Conservation (phyloP, 2,113 vertebrate species). For the Protomyctophum bolini region DNA sequence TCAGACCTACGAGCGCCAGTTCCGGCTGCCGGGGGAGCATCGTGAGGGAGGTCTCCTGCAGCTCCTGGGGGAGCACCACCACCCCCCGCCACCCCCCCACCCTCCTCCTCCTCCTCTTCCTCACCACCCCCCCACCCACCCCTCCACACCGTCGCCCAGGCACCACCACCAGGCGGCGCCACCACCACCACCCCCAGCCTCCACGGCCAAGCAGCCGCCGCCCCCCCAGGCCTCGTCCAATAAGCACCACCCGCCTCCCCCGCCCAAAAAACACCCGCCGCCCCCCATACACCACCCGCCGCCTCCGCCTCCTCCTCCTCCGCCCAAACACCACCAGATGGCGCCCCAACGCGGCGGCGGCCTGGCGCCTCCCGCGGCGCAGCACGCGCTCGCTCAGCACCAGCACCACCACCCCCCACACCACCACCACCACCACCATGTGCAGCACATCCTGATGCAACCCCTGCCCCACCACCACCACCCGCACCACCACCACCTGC, state of each 20-base stretch:
- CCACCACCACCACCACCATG: slow-evolving; percentile 86
- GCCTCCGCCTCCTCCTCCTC: slow-evolving; percentile 80
- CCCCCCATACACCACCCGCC: slow-evolving; percentile 59
- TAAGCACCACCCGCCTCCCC: slow-evolving; percentile 53
- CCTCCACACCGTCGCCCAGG: slow-evolving; percentile 47
- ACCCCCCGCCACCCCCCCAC: not conserved
- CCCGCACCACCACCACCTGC: slow-evolving; percentile 75
- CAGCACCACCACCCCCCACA: slow-evolving; percentile 82
- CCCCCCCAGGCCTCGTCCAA: slow-evolving; percentile 84
- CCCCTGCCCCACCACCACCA: slow-evolving; percentile 74
- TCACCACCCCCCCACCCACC: slow-evolving; percentile 76
- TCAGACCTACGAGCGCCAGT: slow-evolving; percentile 91
- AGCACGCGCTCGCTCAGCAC: slow-evolving; percentile 60
- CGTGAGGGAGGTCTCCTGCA: slow-evolving; percentile 86
- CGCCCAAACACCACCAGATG: slow-evolving; percentile 95
- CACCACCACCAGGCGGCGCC: slow-evolving; percentile 79
- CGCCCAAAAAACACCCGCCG: slow-evolving; percentile 48
- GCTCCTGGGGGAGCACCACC: slow-evolving; percentile 87
- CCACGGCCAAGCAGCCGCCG: slow-evolving; percentile 51
- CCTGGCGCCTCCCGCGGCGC: slow-evolving; percentile 50
- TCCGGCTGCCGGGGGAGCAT: slow-evolving; percentile 84
- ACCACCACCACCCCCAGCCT: slow-evolving; percentile 64
- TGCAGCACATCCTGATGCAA: slow-evolving; percentile 84
- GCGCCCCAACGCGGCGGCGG: slow-evolving; percentile 51
- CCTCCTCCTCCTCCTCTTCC: slow-evolving; percentile 74